These are phyloP conservation scores for Rhaphigaster nebulosa DNA, from an alignment of 2,888 invertebrate genomes.

Conservation along the genomic window DNA sequence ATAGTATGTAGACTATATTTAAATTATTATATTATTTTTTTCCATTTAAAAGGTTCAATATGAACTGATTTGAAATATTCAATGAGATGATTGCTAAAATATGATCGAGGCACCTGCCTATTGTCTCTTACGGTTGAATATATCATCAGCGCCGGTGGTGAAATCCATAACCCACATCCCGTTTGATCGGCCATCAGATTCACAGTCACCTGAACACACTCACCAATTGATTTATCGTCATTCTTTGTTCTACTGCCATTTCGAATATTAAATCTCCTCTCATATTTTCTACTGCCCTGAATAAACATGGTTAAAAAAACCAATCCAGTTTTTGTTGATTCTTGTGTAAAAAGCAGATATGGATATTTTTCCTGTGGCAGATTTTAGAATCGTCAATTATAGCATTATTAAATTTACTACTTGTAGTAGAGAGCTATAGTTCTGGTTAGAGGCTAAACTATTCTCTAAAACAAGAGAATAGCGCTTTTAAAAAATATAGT, in stretches of 20 bases:
- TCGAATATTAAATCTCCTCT: not conserved
- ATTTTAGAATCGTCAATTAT: too few species aligned
- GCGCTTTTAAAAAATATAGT: too few species aligned
- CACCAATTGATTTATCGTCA: conserved; percentile 14
- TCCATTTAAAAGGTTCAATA: not conserved
- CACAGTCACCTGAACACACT: conserved; percentile 5
- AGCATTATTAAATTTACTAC: too few species aligned
- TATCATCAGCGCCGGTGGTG: not conserved
- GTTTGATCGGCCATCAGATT: not conserved
- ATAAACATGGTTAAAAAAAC: not conserved
- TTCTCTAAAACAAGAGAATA: too few species aligned
- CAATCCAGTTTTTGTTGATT: not conserved
- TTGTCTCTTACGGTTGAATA: not conserved
- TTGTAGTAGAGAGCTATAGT: too few species aligned
- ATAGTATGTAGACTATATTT: too few species aligned
- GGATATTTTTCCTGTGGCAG: not conserved
- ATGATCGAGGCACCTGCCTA: not conserved
- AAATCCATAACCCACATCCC: conserved; percentile 19
- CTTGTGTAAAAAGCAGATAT: not conserved
- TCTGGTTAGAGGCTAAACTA: too few species aligned
- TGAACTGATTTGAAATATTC: not conserved
- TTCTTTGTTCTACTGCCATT: conserved; percentile 7
- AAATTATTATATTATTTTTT: not conserved
- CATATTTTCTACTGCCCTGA: not conserved
- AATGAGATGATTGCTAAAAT: not conserved